Evolutionary conservation across 2,888 invertebrate genomes (phyloP).

Genomic region (Leptopilina myrica): DNA sequence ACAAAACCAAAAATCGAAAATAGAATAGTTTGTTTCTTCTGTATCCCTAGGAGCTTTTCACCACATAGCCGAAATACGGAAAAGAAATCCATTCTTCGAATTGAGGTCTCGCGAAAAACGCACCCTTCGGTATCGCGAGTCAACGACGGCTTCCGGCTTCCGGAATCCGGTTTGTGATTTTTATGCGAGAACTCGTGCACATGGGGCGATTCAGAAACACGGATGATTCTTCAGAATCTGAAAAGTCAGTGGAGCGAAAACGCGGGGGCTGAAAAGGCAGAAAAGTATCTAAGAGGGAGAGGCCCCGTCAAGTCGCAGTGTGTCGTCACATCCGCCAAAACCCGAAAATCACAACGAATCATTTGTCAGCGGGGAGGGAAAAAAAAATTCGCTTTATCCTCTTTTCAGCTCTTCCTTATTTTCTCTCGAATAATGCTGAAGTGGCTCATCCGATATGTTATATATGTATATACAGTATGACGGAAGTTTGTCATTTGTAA

Average conservation of each 20-base stretch:
- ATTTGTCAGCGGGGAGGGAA: slow-evolving; percentile 66
- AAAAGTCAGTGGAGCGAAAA: slow-evolving; percentile 71
- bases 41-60: too few relatives aligned
- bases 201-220: slow-evolving; percentile 41
- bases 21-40: too few relatives aligned
- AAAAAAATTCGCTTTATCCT: slow-evolving; percentile 48
- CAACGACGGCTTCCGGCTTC: slow-evolving; percentile 59
- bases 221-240: slow-evolving; percentile 73
- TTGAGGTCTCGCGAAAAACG: slow-evolving; percentile 41
- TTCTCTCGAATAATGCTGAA: slow-evolving; percentile 43
- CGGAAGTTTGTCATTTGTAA: slow-evolving; percentile 56
- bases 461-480: not conserved
- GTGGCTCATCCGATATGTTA: slow-evolving; percentile 43
- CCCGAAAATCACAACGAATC: slow-evolving; percentile 68
- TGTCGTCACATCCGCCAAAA: slow-evolving; percentile 68
- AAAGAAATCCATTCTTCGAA: not conserved
- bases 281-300: slow-evolving; percentile 40
- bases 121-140: slow-evolving; percentile 36
- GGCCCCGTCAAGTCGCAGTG: slow-evolving; percentile 53
- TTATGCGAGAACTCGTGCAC: slow-evolving; percentile 55
- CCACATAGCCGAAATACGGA: too few relatives aligned
- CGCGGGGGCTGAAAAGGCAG: slow-evolving; percentile 51
- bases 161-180: slow-evolving; percentile 71
- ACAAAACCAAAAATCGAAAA: too few relatives aligned
- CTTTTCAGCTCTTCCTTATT: slow-evolving; percentile 45